phyloP scores from a whole-genome alignment of 2,888 invertebrate genomes.

The Rotaria magnacalcarata region DNA sequence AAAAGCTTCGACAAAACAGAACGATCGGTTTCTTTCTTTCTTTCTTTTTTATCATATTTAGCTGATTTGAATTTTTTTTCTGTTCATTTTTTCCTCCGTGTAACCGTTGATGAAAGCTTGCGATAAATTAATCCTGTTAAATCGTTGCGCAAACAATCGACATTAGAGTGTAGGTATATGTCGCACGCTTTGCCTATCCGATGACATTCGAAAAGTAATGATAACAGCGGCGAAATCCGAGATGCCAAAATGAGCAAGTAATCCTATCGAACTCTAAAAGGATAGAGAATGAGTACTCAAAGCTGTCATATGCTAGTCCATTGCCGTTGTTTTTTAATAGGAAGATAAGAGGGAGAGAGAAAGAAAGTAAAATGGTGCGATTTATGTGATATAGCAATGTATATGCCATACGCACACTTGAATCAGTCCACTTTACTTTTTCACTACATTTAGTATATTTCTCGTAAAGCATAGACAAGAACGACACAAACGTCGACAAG shows the following conservation, averaged over 20 bases:
- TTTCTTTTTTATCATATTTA: background rate
- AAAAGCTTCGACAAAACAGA: background rate
- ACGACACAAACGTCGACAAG: constrained; percentile 31
- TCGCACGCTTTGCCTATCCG: constrained; percentile 30
- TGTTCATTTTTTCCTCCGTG: background rate
- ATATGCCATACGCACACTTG: constrained; percentile 23
- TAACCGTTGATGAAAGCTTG: constrained; percentile 22
- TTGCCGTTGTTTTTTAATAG: constrained; percentile 12
- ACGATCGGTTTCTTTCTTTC: background rate
- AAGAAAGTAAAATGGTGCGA: background rate
- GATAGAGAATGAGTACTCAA: constrained; percentile 18
- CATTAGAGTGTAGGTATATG: constrained; percentile 1
- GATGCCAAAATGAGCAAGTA: constrained; percentile 26
- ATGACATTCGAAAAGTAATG: background rate
- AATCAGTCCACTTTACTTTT: constrained; percentile 28
- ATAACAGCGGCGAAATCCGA: background rate
- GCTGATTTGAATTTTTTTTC: background rate
- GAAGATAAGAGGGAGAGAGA: background rate
- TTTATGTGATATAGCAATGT: background rate
- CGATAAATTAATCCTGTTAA: constrained; percentile 24
- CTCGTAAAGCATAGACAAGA: constrained; percentile 22
- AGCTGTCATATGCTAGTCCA: constrained; percentile 18
- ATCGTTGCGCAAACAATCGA: constrained; percentile 31
- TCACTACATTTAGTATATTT: constrained; percentile 22
- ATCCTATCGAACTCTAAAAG: constrained; percentile 23